phyloP scores from a whole-genome alignment of 1,140 invertebrate genomes.

The Adelges cooleyi region DNA sequence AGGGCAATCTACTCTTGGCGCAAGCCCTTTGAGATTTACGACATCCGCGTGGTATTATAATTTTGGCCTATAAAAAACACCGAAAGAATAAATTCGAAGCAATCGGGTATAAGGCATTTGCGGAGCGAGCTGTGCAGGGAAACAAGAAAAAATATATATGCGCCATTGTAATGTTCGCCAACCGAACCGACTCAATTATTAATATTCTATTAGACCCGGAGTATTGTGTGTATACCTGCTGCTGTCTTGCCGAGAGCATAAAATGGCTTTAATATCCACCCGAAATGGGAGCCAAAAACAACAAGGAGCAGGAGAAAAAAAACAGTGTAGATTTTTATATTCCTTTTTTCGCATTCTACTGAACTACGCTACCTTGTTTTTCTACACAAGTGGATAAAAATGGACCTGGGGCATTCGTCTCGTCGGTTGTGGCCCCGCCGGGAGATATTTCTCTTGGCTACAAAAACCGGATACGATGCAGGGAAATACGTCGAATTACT shows the following conservation, averaged over 20 bases:
- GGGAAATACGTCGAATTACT: background rate
- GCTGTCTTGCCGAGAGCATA: slow-evolving; percentile 9
- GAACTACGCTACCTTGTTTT: background rate
- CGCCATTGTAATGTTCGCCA: slow-evolving; percentile 26
- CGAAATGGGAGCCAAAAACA: background rate
- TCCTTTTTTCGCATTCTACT: slow-evolving; percentile 1
- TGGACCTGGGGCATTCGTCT: slow-evolving; percentile 22
- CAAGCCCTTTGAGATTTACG: slow-evolving; percentile 15
- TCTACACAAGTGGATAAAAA: background rate
- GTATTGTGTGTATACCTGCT: slow-evolving; percentile 12
- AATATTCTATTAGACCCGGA: slow-evolving; percentile 28
- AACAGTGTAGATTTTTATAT: slow-evolving; percentile 17
- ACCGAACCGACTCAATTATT: slow-evolving; percentile 28
- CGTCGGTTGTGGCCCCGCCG: slow-evolving; percentile 12
- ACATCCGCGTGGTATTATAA: slow-evolving; percentile 23
- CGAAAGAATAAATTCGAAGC: background rate
- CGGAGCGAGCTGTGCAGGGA: background rate
- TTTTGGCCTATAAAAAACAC: slow-evolving; percentile 24
- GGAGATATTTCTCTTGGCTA: slow-evolving; percentile 22
- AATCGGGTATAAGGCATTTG: background rate
- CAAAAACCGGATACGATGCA: slow-evolving; percentile 1
- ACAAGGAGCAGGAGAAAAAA: background rate
- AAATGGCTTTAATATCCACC: slow-evolving; percentile 22
- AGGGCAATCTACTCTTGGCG: background rate
- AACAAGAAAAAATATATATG: slow-evolving; percentile 1